Conservation (phyloP, 2,113 vertebrate genomes). For the Rhinolophus sinicus region DNA sequence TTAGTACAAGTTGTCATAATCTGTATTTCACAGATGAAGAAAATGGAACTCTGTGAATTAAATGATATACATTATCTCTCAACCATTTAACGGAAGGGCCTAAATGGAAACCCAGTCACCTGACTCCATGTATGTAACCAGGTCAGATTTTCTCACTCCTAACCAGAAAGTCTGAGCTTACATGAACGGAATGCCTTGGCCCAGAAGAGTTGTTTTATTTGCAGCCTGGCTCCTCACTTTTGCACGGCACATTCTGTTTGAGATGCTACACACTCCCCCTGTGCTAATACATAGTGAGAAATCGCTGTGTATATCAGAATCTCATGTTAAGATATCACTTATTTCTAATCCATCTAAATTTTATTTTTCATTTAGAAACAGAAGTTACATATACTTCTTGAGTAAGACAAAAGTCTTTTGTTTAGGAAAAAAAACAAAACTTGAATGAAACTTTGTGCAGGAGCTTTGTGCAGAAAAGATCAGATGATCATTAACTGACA, state of each 20-base stretch:
- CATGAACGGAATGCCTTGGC: background rate
- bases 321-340: background rate
- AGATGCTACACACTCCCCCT: accelerated
- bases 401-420: background rate
- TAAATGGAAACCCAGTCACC: background rate
- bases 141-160: background rate
- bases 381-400: background rate
- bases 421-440: slow-evolving; percentile 1
- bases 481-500: background rate
- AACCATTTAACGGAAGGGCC: background rate
- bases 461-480: background rate
- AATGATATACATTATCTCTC: background rate
- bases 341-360: background rate
- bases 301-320: background rate
- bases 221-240: background rate
- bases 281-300: background rate
- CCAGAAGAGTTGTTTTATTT: background rate
- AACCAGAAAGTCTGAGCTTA: background rate
- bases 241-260: background rate
- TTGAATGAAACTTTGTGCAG: background rate
- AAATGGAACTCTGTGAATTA: background rate
- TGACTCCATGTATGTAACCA: background rate
- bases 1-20: background rate
- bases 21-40: background rate
- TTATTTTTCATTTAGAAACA: background rate